Evolutionary conservation across 1,140 invertebrate species (phyloP), one percentile per base, ranked within the genome.

Genomic region (Episyrphus balteatus): DNA sequence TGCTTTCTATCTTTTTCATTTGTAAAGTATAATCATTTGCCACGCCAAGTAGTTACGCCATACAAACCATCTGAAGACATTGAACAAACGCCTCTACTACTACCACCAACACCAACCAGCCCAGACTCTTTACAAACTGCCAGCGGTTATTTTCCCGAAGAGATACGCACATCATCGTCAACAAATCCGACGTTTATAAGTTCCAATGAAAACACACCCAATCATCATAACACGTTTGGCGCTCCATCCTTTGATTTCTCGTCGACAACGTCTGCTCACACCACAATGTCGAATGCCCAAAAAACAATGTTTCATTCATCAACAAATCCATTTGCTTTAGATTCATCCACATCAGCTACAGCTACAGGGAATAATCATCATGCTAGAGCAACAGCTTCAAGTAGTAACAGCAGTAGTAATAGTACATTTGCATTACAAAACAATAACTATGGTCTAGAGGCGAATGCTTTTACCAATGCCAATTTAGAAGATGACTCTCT

Each of bases 21-120:
- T 32, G 0, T 58, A 26, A 26, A 85, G 72, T 86, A 86, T 64
- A 79, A 83, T 49, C 81, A 82, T 54, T 70, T 89, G 46, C 88
- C 89, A 17, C 79, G 85, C 17, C 88, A 92, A 70, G 80, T 92
- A 1, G 88, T 92, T 11, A 82, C 85, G 5, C 88, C 88, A 1
- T 92, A 92, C 62, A 87, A 89, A 61, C 88, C 87, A 0, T 84
- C 87, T 5, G 84, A 88, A 55, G 86, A 90, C 54, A 63, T 80
- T 50, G 79, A 82, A 52, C 76, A 77, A 69, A 73, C 72, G 55
- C 73, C 66, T 15, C 59, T 76, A 11, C 61, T 70, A 58, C 76
- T 67, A 48, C 70, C 60, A 46, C 70, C 51, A 37, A 70, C 59
- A 19, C 64, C 55, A 61, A 75, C 58, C 69, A 76, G 50, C 71